These are phyloP conservation scores for Callaeas wilsoni DNA, from an alignment of 2,113 vertebrate genomes.

Conservation along the genomic window DNA sequence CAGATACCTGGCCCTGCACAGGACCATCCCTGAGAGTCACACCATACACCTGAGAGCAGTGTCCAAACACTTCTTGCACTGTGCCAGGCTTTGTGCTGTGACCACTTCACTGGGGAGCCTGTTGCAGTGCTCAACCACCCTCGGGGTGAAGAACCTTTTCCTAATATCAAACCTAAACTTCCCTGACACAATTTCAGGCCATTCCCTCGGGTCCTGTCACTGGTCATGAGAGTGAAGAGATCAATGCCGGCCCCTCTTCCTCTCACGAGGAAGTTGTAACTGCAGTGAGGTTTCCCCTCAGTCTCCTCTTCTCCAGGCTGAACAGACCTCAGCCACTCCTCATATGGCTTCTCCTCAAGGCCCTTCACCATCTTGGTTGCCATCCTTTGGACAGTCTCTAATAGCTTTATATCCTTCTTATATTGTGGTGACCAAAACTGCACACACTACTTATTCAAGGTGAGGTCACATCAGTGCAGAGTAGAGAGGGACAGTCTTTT, in stretches of 20 bases:
- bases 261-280: fast-evolving
- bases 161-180: background rate
- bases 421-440: background rate
- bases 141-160: background rate
- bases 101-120: background rate
- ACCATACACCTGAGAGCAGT: background rate
- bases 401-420: background rate
- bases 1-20: background rate
- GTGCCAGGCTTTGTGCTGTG: background rate
- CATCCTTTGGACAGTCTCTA: background rate
- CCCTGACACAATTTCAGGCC: background rate
- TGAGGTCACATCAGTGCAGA: background rate
- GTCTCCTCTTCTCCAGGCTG: background rate
- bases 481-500: background rate
- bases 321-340: background rate
- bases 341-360: background rate
- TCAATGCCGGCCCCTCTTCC: background rate
- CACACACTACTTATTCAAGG: too few relatives aligned
- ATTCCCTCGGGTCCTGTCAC: fast-evolving
- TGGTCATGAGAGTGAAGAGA: background rate
- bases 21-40: background rate
- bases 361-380: background rate
- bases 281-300: background rate
- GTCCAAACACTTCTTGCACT: background rate
- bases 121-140: background rate